Percentiles rank a stretch among this genome's conserved stretches.
These are phyloP conservation scores for Eudorcas thomsonii DNA, from an alignment of 2,113 vertebrate species.

Conservation along the genomic window DNA sequence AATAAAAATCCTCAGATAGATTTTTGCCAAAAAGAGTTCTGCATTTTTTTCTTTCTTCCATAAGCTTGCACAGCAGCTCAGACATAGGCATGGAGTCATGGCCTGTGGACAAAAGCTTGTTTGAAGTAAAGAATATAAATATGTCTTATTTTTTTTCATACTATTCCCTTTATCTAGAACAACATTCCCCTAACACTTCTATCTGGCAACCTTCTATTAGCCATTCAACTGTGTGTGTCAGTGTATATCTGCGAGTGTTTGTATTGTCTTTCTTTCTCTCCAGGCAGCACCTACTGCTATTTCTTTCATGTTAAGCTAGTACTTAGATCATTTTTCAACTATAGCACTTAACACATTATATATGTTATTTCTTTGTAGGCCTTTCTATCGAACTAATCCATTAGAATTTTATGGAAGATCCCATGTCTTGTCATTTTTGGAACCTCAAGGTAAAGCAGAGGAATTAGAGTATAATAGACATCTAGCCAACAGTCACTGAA, in stretches of 20 bases:
- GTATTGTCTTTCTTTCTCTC: not conserved
- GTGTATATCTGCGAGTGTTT: not conserved
- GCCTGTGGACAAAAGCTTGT: not conserved
- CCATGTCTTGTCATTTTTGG: not conserved
- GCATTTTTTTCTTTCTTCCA: not conserved
- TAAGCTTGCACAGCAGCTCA: not conserved
- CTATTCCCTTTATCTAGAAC: not conserved
- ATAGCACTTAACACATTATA: not conserved
- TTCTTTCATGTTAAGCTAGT: not conserved
- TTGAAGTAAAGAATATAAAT: not conserved
- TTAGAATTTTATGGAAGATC: not conserved
- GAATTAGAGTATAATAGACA: not conserved
- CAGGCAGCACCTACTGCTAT: not conserved
- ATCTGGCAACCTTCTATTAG: not conserved
- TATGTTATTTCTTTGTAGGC: not conserved
- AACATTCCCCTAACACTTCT: not conserved
- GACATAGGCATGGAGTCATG: not conserved
- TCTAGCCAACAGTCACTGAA: not conserved
- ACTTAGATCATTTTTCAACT: not conserved
- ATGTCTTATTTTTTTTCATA: not conserved
- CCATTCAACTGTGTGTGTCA: not conserved
- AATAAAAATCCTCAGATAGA: not conserved
- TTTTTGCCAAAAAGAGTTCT: not conserved
- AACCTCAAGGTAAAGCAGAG: not conserved
- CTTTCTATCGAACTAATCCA: not conserved